Evolutionary conservation across 2,888 invertebrate species (phyloP).

Genomic region (Cantharis rustica): DNA sequence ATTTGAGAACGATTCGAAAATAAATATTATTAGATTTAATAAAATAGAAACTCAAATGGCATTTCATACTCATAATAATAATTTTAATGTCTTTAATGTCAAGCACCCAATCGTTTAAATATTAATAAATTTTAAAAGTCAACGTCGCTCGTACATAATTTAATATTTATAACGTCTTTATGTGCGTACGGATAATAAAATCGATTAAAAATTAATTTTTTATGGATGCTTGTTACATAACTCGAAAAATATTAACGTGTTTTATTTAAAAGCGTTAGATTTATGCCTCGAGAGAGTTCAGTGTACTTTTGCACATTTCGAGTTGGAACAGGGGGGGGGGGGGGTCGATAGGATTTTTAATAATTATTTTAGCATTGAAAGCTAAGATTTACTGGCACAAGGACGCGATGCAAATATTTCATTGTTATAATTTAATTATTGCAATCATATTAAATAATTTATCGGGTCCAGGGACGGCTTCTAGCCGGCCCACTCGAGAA

Average conservation of each 20-base stretch:
- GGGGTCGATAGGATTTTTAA: background rate
- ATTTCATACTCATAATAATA: constrained; percentile 14
- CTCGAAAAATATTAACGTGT: background rate
- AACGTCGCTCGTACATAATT: background rate
- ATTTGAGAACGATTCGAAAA: background rate
- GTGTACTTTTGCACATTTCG: background rate
- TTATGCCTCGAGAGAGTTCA: background rate
- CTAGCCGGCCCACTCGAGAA: background rate
- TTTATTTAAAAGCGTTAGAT: background rate
- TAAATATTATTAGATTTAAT: background rate
- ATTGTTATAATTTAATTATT: constrained; percentile 25
- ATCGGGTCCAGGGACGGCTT: background rate
- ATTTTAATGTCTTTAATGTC: constrained; percentile 18
- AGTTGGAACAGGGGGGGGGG: no score
- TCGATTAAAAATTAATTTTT: background rate
- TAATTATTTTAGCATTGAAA: constrained; percentile 18
- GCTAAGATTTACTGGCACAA: constrained; percentile 18
- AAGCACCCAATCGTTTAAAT: constrained; percentile 24
- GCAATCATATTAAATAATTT: background rate
- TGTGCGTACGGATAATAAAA: background rate
- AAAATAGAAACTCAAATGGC: background rate
- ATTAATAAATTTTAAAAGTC: constrained; percentile 20
- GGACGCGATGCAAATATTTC: constrained; percentile 23
- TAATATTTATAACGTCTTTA: background rate
- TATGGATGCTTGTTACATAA: background rate